These are phyloP conservation scores for Crenuchus spilurus DNA, from an alignment of 2,797 vertebrate genomes.

Conservation along the genomic window DNA sequence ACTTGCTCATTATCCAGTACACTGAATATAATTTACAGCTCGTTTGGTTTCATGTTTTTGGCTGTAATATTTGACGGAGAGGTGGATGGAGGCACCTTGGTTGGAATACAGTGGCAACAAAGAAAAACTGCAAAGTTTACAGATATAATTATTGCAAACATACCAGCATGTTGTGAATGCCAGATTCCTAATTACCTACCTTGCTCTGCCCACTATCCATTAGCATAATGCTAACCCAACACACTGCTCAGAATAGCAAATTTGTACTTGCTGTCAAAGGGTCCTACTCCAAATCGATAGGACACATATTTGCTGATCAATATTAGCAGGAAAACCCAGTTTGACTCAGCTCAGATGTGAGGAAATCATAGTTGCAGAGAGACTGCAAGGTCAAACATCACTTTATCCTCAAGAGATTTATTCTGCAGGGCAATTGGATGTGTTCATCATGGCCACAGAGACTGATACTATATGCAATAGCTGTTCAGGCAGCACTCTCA, in stretches of 20 bases:
- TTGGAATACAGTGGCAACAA: slow-evolving; percentile 41
- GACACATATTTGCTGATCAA: slow-evolving; percentile 79
- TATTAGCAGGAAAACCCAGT: slow-evolving; percentile 68
- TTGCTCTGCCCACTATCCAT: slow-evolving; percentile 69
- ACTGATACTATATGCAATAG: slow-evolving; percentile 19
- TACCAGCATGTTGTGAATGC: slow-evolving; percentile 73
- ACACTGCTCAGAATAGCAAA: slow-evolving; percentile 73
- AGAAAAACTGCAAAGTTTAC: slow-evolving; percentile 53
- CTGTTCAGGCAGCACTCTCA: slow-evolving; percentile 33
- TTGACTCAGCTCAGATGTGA: slow-evolving; percentile 51
- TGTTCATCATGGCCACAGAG: slow-evolving; percentile 5
- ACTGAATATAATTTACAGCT: slow-evolving; percentile 43
- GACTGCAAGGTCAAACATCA: slow-evolving; percentile 41
- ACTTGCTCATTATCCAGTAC: slow-evolving; percentile 42
- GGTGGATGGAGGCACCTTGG: slow-evolving; percentile 1
- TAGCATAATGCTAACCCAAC: slow-evolving; percentile 67
- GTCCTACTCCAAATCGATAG: slow-evolving; percentile 75
- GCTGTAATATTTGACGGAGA: slow-evolving; percentile 4
- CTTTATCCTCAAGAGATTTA: slow-evolving; percentile 33
- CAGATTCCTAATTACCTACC: slow-evolving; percentile 70
- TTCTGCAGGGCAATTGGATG: slow-evolving; percentile 12
- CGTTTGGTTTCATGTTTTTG: slow-evolving; percentile 31
- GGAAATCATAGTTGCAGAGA: slow-evolving; percentile 2
- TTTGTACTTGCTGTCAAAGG: slow-evolving; percentile 66
- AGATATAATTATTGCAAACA: slow-evolving; percentile 75